Evolutionary conservation across 35 echinoderm and acorn worm species (phyloP).

Genomic region (Apostichopus parvimensis): DNA sequence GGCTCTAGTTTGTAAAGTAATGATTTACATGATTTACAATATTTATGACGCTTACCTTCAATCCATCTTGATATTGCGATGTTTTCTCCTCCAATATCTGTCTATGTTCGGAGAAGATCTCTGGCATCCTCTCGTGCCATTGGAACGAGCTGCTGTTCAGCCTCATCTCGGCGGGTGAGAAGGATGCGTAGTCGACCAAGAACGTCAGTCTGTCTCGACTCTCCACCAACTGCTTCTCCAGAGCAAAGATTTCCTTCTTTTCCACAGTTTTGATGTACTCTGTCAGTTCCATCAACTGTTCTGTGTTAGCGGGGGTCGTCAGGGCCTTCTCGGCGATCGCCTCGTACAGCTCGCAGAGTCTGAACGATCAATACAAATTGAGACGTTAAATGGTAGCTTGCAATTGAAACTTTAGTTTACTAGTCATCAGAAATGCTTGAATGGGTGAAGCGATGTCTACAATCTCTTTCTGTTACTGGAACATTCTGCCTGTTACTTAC

Average conservation of each 20-base stretch:
- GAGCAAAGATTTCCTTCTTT: conserved; percentile 83
- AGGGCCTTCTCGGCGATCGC: conserved; percentile 95
- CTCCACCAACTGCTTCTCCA: conserved; percentile 88
- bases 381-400: no score
- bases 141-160: conserved; percentile 98
- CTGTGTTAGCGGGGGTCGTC: conserved; percentile 96
- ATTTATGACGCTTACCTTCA: conserved; percentile 55
- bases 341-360: conserved; percentile 95
- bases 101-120: conserved; percentile 91
- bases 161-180: conserved; percentile 97
- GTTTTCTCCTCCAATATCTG: conserved; percentile 93
- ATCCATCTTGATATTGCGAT: conserved; percentile 88
- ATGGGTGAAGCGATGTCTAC: no score
- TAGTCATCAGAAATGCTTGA: no score
- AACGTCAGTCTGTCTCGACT: conserved; percentile 90
- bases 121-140: conserved; percentile 97
- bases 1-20: no score
- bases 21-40: no score
- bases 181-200: conserved; percentile 91
- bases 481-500: no score
- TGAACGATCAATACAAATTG: neutral
- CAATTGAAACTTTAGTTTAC: no score
- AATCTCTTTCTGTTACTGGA: no score
- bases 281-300: conserved; percentile 93
- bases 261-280: conserved; percentile 86